Conservation (phyloP, 2,797 vertebrate genomes). For the Coreius guichenoti region DNA sequence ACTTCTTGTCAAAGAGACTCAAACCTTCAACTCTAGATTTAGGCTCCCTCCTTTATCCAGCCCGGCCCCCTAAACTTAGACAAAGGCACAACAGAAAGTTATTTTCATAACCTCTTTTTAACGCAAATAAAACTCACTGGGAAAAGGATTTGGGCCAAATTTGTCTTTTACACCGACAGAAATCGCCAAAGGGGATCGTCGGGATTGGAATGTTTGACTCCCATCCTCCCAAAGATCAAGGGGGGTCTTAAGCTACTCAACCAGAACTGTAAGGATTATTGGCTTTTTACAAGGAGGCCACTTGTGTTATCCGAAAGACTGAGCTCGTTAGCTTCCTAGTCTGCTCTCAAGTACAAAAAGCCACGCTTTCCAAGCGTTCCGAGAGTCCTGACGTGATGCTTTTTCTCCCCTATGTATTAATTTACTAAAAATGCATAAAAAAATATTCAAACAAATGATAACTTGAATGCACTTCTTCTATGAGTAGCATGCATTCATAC, state of each 20-base stretch:
- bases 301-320: slow-evolving; percentile 62
- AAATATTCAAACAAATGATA: background rate
- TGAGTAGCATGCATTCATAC: background rate
- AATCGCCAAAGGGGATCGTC: slow-evolving; percentile 59
- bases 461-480: background rate
- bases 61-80: slow-evolving; percentile 35
- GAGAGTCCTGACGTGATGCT: background rate
- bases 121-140: slow-evolving; percentile 70
- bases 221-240: slow-evolving; percentile 66
- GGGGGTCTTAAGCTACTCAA: slow-evolving; percentile 63
- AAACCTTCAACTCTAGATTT: background rate
- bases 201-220: slow-evolving; percentile 72
- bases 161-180: slow-evolving; percentile 74
- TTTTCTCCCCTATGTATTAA: background rate
- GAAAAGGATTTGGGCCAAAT: slow-evolving; percentile 69
- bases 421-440: background rate
- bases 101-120: slow-evolving; percentile 74
- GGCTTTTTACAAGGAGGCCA: slow-evolving; percentile 70
- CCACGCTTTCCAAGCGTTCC: background rate
- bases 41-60: background rate
- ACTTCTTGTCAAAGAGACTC: slow-evolving; percentile 5
- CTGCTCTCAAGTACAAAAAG: slow-evolving; percentile 63
- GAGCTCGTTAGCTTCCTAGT: slow-evolving; percentile 52
- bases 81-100: slow-evolving; percentile 67
- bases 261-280: slow-evolving; percentile 71